A percentile compares a stretch with the other conserved stretches of the same genome.
These are phyloP conservation scores for Thalassaphorura encarpata DNA, from an alignment of 1,140 invertebrate genomes.

Conservation along the genomic window DNA sequence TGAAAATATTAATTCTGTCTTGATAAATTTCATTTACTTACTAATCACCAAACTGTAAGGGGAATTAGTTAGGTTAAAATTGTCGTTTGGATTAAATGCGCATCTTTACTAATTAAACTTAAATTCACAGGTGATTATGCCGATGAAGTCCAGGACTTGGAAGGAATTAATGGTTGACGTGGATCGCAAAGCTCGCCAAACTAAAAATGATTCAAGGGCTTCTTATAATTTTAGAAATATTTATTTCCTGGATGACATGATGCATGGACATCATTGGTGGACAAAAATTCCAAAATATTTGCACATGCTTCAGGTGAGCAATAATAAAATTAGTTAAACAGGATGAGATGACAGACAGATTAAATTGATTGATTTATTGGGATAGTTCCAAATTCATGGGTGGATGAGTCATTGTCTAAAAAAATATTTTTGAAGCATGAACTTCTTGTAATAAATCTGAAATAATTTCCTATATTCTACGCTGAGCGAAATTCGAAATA, in stretches of 20 bases:
- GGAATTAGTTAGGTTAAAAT: neutral
- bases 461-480: too few relatives aligned
- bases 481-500: too few relatives aligned
- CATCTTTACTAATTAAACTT: neutral
- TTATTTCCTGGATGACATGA: constrained; percentile 85
- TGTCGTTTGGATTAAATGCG: neutral
- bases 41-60: too few relatives aligned
- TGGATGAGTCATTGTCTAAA: too few relatives aligned
- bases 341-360: too few relatives aligned
- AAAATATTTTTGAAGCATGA: too few relatives aligned
- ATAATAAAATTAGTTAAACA: too few relatives aligned
- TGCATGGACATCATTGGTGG: constrained; percentile 68
- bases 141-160: constrained; percentile 65
- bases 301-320: constrained; percentile 60
- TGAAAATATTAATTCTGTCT: too few relatives aligned
- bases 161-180: constrained; percentile 63
- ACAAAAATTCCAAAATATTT: constrained; percentile 76
- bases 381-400: too few relatives aligned
- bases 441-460: too few relatives aligned
- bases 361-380: too few relatives aligned
- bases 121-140: constrained; percentile 61
- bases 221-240: constrained; percentile 88
- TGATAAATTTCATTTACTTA: neutral
- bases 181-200: constrained; percentile 53
- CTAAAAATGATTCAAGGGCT: constrained; percentile 61